These are phyloP conservation scores for Monoplex corrugatus DNA, from an alignment of 2,888 invertebrate genomes.

Conservation along the genomic window DNA sequence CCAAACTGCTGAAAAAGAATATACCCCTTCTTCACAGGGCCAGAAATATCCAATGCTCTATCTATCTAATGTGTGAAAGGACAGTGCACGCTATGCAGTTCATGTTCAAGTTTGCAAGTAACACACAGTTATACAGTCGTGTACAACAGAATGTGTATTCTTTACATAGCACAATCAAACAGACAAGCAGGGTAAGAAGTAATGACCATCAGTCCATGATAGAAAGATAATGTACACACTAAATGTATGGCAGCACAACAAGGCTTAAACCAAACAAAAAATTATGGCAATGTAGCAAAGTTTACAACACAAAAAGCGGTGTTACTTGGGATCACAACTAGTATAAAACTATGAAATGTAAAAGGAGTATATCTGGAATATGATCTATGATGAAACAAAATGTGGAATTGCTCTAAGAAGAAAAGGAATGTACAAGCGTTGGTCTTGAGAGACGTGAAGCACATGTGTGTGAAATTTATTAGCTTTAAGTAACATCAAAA, in stretches of 20 bases:
- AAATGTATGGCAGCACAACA: not conserved
- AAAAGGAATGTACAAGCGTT: not conserved
- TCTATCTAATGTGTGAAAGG: not conserved
- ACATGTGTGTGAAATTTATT: not conserved
- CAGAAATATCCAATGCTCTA: not conserved
- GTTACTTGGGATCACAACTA: not conserved
- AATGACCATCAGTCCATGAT: not conserved
- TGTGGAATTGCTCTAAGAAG: not conserved
- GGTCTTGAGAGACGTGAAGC: not conserved
- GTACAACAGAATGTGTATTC: not conserved
- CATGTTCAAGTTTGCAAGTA: constrained; percentile 1
- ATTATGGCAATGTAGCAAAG: not conserved
- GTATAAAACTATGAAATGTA: constrained; percentile 20
- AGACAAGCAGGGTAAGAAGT: not conserved
- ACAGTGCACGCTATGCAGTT: not conserved
- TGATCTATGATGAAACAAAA: not conserved
- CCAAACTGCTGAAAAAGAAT: not conserved
- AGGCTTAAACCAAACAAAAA: not conserved
- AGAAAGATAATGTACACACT: not conserved
- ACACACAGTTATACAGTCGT: not conserved
- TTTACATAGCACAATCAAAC: not conserved
- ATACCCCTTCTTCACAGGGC: not conserved
- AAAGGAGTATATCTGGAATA: not conserved
- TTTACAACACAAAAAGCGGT: constrained; percentile 34
- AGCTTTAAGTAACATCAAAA: not conserved